Evolutionary conservation across 2,888 invertebrate genomes (phyloP).

Genomic region (Chironomus riparius): DNA sequence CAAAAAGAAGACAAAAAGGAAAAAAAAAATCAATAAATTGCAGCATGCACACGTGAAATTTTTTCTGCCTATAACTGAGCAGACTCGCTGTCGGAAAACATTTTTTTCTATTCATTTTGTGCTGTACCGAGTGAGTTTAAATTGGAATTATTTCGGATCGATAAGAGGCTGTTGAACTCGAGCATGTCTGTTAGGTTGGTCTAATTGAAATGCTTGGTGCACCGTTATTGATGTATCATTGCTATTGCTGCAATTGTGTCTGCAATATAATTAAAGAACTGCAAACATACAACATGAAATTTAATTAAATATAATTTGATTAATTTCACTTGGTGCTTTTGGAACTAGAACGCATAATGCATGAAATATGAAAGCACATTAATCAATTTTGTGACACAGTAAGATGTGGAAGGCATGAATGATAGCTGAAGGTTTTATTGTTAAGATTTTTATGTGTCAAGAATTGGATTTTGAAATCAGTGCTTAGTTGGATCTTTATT

Average conservation of each 20-base stretch:
- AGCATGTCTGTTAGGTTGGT: background rate
- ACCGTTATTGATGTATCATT: background rate
- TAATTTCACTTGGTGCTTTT: no score
- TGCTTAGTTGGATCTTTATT: no score
- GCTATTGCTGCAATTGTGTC: background rate
- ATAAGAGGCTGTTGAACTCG: background rate
- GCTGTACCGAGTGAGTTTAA: background rate
- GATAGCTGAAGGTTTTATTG: no score
- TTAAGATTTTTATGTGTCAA: no score
- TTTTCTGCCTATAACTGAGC: slow-evolving; percentile 5
- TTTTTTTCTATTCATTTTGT: background rate
- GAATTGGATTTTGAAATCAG: no score
- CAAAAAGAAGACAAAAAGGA: background rate
- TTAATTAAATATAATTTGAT: no score
- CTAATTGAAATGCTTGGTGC: background rate
- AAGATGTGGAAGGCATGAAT: no score
- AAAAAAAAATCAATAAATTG: slow-evolving; percentile 16
- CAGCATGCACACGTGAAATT: slow-evolving; percentile 18
- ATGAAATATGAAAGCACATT: no score
- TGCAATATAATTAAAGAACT: background rate
- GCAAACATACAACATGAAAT: no score
- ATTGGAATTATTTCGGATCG: background rate
- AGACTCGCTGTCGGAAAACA: slow-evolving; percentile 3
- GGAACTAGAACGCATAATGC: no score
- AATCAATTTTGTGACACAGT: no score